phyloP scores from a whole-genome alignment of 2,113 vertebrate species.

The Polyodon spathula region DNA sequence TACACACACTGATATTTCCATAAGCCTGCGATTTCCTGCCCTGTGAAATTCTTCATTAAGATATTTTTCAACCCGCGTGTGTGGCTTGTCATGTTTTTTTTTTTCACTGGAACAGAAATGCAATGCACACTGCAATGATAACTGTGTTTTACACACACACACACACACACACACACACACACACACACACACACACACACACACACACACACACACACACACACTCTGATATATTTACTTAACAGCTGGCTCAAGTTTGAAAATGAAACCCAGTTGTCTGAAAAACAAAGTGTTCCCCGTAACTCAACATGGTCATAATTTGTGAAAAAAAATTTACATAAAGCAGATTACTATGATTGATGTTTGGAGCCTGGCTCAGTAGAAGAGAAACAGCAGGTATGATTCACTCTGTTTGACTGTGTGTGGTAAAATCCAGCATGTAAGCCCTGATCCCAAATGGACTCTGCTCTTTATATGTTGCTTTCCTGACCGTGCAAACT shows the following conservation, averaged over 20 bases:
- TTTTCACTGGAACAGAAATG: no score
- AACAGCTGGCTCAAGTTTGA: no score
- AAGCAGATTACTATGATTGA: conserved; percentile 31
- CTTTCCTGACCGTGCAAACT: conserved; percentile 46
- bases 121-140: no score
- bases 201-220: no score
- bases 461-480: conserved; percentile 49
- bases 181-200: no score
- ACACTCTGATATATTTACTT: no score
- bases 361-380: no score
- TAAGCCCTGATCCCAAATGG: conserved; percentile 41
- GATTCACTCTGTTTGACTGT: conserved; percentile 30
- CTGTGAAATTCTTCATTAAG: conserved; percentile 21
- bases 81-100: not conserved
- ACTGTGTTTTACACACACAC: no score
- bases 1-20: conserved; percentile 9
- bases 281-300: conserved; percentile 29
- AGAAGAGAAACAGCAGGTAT: conserved; percentile 39
- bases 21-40: conserved; percentile 22
- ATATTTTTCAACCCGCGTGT: conserved; percentile 19
- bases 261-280: no score
- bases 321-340: conserved; percentile 40
- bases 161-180: no score
- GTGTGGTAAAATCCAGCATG: conserved; percentile 25
- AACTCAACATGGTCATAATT: conserved; percentile 30